Evolutionary conservation across 2,113 vertebrate species (phyloP), one percentile per base, ranked within the genome.

Genomic region (Pterocles gutturalis): DNA sequence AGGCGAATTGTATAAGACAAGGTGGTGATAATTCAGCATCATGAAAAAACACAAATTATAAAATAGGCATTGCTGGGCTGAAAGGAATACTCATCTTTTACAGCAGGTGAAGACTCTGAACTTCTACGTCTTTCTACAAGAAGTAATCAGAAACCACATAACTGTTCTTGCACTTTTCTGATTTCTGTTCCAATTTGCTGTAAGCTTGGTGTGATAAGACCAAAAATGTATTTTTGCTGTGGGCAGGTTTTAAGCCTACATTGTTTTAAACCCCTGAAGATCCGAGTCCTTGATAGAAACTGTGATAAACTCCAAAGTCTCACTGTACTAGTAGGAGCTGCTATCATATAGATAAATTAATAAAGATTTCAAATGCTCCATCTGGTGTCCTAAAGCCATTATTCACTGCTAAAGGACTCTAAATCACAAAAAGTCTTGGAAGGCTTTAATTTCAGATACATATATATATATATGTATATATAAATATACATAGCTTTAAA

Each of bases 121-220:
- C 45, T 91, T 91, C 65, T 78, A 78, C 46, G 61, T 58, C 53
- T 93, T 81, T 95, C 80, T 88, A 53, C 46, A 83, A 88, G 77
- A 87, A 88, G 67, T 71, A 93, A 90, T 58, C 65, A 86, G 65
- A 93, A 79, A 64, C 45, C 34, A 70, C 13, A 8, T 73, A 94
- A 91, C 26, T 84, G 5, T 77, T 93, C 65, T 80, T 77, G 26
- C 53, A 67, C 67, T 92, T 93, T 46, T 89, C 48, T 87, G 72
- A 96, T 97, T 96, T 95, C 80, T 89, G 17, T 92, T 95, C 36
- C 57, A 91, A 41, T 94, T 89, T 95, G 82, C 64, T 84, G 28
- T 91, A 89, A 89, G 28, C 28, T 31, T 26, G 10, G 38, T 90
- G 48, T 57, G 91, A 92, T 95, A 92, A 96, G 60, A 88, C 55